These are phyloP conservation scores for Coptodon bakossiorum DNA, from an alignment of 2,113 vertebrate species.

Conservation along the genomic window DNA sequence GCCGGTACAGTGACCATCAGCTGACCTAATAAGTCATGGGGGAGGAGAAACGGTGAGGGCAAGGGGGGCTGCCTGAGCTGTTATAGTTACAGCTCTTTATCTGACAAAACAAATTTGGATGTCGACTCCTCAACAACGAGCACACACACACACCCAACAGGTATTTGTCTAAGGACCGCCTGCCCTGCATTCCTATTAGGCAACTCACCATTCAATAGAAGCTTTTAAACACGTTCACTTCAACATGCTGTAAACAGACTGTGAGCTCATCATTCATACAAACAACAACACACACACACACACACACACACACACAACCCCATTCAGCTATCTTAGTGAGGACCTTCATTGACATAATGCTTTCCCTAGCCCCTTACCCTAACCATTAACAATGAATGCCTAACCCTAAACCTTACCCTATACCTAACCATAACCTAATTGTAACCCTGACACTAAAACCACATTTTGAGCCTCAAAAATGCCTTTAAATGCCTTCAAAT, in stretches of 20 bases:
- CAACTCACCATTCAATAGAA: neutral
- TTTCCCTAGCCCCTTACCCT: no score
- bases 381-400: no score
- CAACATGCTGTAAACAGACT: neutral
- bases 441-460: no score
- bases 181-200: neutral
- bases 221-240: neutral
- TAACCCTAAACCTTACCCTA: no score
- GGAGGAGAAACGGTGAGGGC: neutral
- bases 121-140: neutral
- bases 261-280: neutral
- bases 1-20: neutral
- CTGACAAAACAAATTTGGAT: conserved; percentile 1
- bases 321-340: no score
- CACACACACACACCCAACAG: neutral
- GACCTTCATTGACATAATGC: no score
- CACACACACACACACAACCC: neutral
- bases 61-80: neutral
- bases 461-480: no score
- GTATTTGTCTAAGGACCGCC: neutral
- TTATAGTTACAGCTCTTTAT: neutral
- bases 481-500: no score
- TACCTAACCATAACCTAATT: no score
- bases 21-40: neutral
- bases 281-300: neutral